Base-by-base conservation (phyloP, 2,888 invertebrate genomes). In the Nineta flava region DNA sequence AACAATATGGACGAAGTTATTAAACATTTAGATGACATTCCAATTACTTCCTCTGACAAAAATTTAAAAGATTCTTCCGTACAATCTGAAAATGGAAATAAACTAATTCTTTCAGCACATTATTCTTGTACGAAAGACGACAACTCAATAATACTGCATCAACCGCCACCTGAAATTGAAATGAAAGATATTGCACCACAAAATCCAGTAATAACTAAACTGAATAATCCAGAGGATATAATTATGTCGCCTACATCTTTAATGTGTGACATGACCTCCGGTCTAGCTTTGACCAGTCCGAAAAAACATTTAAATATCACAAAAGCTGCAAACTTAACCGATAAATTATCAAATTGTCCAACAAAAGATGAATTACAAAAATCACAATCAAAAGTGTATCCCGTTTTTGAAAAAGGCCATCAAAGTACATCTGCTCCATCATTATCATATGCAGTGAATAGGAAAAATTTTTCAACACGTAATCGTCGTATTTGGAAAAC, bases 191-290 rank as follows among this genome's bases (percentile, higher is more conserved):
- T n/a, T n/a, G n/a, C 44, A n/a, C 44, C 19, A n/a, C 31, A 13
- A 16, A 19, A 15, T 21, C 31, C 32, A 10, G n/a, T n/a, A 7
- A 12, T 32, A 31, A 2, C 46, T 4, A 46, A 46, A 35, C 12
- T 26, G 6, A 13, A 19, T 15, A 19, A 17, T 3, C 21, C 19
- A 5, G 48, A 48, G 13, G 49, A 58, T 38, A 32, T 57, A 2
- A 55, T 56, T 9, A 59, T 73, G 58, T 73, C 74, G 2, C 72
- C 73, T 3, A 70, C 70, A 7, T 71, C 70, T 32, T 70, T 72
- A 55, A 68, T 74, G 57, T 65, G 65, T 53, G 68, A 66, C 53
- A 71, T 73, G 66, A 68, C 73, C 4, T 73, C 72, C 1, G 68
- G 63, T 4, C 56, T 69, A 50, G 67, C 65, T 1, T 50, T 68